phyloP scores from a whole-genome alignment of 2,888 invertebrate species.

The Itoplectis maculator region DNA sequence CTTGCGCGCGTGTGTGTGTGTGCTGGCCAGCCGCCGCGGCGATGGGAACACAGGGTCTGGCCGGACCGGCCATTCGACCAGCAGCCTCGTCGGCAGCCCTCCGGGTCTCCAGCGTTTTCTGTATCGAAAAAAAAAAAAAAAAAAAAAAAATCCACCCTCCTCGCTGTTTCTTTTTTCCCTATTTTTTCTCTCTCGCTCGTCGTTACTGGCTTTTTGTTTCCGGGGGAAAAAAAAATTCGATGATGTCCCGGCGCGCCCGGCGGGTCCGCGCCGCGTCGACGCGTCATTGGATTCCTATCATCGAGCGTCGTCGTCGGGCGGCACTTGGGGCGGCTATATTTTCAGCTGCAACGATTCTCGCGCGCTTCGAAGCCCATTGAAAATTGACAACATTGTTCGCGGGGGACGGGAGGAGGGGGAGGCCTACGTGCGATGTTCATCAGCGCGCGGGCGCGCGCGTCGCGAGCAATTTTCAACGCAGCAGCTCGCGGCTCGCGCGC shows the following conservation, averaged over 20 bases:
- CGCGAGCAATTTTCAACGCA: constrained; percentile 18
- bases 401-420: no score
- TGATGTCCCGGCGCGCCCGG: background rate
- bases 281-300: constrained; percentile 10
- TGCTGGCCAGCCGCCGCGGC: constrained; percentile 30
- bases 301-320: constrained; percentile 7
- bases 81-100: constrained; percentile 39
- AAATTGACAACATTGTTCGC: constrained; percentile 34
- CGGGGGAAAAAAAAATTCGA: constrained; percentile 33
- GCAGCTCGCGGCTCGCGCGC: no score
- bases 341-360: background rate
- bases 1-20: no score
- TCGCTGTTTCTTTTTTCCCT: background rate
- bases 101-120: constrained; percentile 18
- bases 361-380: constrained; percentile 22
- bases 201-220: constrained; percentile 33
- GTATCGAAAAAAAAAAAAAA: no score
- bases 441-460: constrained; percentile 11
- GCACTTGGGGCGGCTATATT: constrained; percentile 21
- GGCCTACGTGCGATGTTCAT: constrained; percentile 14
- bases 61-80: constrained; percentile 23
- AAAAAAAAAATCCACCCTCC: constrained; percentile 24
- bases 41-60: constrained; percentile 44
- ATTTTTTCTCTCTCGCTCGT: constrained; percentile 9
- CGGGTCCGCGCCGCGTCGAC: background rate